Base-by-base conservation (phyloP, 53 echinoderm and acorn worm species). In the Crossaster papposus region DNA sequence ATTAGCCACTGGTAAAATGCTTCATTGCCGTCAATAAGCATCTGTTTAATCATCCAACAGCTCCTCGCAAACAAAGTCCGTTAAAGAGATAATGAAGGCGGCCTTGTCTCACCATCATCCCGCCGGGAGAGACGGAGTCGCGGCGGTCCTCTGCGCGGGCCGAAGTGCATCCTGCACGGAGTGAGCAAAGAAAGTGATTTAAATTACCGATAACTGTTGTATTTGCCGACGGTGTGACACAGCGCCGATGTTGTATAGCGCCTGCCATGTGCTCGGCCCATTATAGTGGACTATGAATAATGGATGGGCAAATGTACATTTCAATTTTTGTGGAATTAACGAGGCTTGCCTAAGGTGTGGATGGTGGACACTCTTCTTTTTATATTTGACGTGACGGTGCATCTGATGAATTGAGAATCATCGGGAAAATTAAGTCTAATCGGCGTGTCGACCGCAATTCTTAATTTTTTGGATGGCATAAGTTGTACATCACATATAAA, bases 11-110 rank as follows among this genome's bases (percentile, higher is more conserved):
- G n/a, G n/a, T 28, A 44, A 54, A 54, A 51, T 79, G 79, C 79
- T 52, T 79, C 79, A 50, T 51, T 23, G 30, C 51, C 79, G 14
- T 79, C 79, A 79, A 79, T 52, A 79, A 79, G 13, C 53, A 79
- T 52, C 79, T 79, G 79, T 53, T 53, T 26, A 33, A 15, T 36
- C 28, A 22, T 3, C 9, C 44, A 44, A 44, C 44, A 44, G 44
- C 44, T 44, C 9, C 44, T 9, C 44, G 9, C 5, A 5, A 44
- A 44, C 6, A 44, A 44, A 44, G 44, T 7, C 44, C 44, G 44
- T 5, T 44, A 17, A 50, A 74, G 34, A 74, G 33, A 74, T 30
- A 74, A 74, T 14, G 14, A 33, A 35, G 36, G 75, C 36, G 68
- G 68, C 28, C 68, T 68, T 68, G 68, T n/a, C 24, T 68, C 68